Evolutionary conservation across 2,797 vertebrate species (phyloP).

Genomic region (Spea hammondii): DNA sequence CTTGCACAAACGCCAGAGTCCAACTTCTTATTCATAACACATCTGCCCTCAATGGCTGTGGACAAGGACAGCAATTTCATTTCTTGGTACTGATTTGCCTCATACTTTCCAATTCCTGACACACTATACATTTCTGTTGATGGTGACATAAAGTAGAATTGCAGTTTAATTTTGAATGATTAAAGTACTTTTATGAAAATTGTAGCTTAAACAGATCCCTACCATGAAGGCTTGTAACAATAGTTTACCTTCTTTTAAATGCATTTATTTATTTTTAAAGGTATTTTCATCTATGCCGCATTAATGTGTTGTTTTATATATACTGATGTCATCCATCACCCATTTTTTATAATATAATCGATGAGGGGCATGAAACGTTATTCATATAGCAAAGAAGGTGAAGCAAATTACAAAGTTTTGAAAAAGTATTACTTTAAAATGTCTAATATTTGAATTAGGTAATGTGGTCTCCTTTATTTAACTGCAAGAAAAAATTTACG

Average conservation of each 20-base stretch:
- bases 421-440: too few species aligned
- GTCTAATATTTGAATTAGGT: too few species aligned
- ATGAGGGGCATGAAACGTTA: too few species aligned
- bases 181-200: constrained; percentile 4
- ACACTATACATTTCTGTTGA: constrained; percentile 12
- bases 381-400: too few species aligned
- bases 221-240: neutral
- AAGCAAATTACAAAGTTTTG: too few species aligned
- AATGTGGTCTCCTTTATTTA: too few species aligned
- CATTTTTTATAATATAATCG: too few species aligned
- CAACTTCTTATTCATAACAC: constrained; percentile 36
- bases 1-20: constrained; percentile 28
- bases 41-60: constrained; percentile 39
- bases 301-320: too few species aligned
- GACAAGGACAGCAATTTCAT: constrained; percentile 48
- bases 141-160: constrained; percentile 2
- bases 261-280: too few species aligned
- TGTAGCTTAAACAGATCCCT: neutral
- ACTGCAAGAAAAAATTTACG: too few species aligned
- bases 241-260: neutral
- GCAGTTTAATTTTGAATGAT: neutral
- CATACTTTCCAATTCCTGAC: constrained; percentile 16
- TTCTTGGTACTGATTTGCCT: constrained; percentile 29
- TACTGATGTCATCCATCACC: too few species aligned
- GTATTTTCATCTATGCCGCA: too few species aligned